These are phyloP conservation scores for Drosophila eohydei DNA, from an alignment of 2,888 invertebrate species.

Conservation along the genomic window DNA sequence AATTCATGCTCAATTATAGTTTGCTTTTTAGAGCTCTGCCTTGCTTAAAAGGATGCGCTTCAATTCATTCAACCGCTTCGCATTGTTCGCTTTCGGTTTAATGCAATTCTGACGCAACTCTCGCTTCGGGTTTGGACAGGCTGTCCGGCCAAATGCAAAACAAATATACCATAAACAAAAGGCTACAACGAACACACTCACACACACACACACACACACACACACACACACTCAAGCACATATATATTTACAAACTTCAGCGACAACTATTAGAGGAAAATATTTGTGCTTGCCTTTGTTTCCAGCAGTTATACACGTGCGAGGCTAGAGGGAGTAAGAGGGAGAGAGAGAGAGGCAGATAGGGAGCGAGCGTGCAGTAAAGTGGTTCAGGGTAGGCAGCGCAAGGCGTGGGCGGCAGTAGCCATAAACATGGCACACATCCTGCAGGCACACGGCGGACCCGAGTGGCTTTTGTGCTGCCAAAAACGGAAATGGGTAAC, in stretches of 20 bases:
- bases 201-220: conserved; percentile 26
- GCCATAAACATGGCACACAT: conserved; percentile 78
- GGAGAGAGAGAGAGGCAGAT: not conserved
- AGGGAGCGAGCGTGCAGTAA: not conserved
- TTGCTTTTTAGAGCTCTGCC: conserved; percentile 10
- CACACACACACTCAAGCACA: conserved; percentile 9
- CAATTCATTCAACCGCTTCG: conserved; percentile 31
- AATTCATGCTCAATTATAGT: conserved; percentile 17
- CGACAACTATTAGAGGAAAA: conserved; percentile 79
- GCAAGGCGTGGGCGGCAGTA: conserved; percentile 17
- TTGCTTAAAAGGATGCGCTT: conserved; percentile 28
- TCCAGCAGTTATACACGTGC: conserved; percentile 39
- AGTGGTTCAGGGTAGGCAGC: not conserved
- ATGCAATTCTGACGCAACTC: conserved; percentile 62
- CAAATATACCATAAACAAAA: conserved; percentile 71
- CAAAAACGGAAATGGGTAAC: conserved; percentile 80
- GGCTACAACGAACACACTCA: conserved; percentile 28
- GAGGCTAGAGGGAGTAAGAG: not conserved
- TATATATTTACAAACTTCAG: conserved; percentile 60
- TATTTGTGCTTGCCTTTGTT: conserved; percentile 75
- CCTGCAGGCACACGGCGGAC: conserved; percentile 69
- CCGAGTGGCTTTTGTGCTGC: conserved; percentile 76
- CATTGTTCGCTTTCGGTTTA: conserved; percentile 38
- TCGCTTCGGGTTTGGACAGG: conserved; percentile 57
- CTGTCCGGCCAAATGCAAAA: conserved; percentile 71